Base-by-base conservation (phyloP, 2,797 vertebrate species). In the Megalops cyprinoides region DNA sequence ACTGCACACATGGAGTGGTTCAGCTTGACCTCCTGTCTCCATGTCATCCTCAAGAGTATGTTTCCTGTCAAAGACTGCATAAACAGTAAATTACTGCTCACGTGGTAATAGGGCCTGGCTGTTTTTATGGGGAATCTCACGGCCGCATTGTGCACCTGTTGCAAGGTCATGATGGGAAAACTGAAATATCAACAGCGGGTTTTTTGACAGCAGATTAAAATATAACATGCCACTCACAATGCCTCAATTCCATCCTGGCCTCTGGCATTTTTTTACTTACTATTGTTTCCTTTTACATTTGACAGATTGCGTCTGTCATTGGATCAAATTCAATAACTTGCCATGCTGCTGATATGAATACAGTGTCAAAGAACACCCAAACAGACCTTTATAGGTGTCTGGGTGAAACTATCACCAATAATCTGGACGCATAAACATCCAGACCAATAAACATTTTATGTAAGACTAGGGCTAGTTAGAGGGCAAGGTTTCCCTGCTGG, bases 371-470 rank as follows among this genome's bases (percentile, higher is more conserved):
- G 83, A 87, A 88, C 90, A 85, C 85, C 92, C 88, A 91, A 85
- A 89, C 77, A 14, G 82, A 84, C 81, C 80, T 88, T 90, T 90
- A 92, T 90, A 89, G 88, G 89, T 90, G 88, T 92, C 91, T 91
- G 93, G 93, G 91, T 92, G 89, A 93, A 93, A 87, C 88, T 89
- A 94, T 94, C 3, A 65, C 65, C 90, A 92, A 93, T 94, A 93
- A 94, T 94, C 92, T 90, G 87, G 86, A 89, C 82, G 78, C 77
- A 90, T 94, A 91, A 92, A 94, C 94, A 94, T 94, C 92, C 90
- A 86, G 86, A 89, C 82, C 78, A 77, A 90, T 94, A 91, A 92
- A 94, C 94, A 94, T 93, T 93, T 93, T 88, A 94, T 85, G 88
- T 85, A 87, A 87, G 89, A 90, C 89, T 81, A 82, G 83, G 82